Base-by-base conservation (phyloP, 2,797 vertebrate genomes). In the Babyrousa celebensis region DNA sequence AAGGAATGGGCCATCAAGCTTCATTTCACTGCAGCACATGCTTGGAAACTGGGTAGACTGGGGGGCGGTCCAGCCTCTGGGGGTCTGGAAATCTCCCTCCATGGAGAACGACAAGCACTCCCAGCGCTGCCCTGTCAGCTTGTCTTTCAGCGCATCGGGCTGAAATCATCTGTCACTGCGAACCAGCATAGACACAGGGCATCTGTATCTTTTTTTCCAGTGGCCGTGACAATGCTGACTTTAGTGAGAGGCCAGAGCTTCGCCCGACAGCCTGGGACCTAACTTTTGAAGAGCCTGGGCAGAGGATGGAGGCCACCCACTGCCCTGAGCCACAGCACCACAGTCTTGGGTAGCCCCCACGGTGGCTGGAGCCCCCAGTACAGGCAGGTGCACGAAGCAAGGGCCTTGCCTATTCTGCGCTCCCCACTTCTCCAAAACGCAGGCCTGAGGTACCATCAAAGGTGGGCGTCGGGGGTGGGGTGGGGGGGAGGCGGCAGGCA, bases 261-360 rank as follows among this genome's bases (percentile, higher is more conserved):
- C 27, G n/a, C 52, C 27, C 54, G 16, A 27, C 6, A 25, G 43
- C 54, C 90, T 58, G n/a, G 25, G 18, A 62, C 36, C 74, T 14
- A 16, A 29, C 0, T n/a, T 40, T n/a, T 29, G 71, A 54, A 29
- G 74, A n/a, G 32, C 3, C 16, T 23, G 62, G 17, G 52, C 25
- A 12, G 56, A 63, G 27, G 32, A 27, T 4, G 32, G 78, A 85
- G 89, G 16, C 29, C 20, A 27, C 4, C 48, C 21, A 0, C 6
- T 21, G 27, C 54, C 27, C 20, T 0, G 7, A 77, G 27, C 60
- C 12, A 17, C 36, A 2, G 5, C 4, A 15, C 21, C 2, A 3
- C 0, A 0, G 6, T 20, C 29, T 5, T 0, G 7, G 1, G 21
- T 36, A 78, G 18, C 36, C 18, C 43, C 63, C 18, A 16, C 32